Evolutionary conservation across 2,113 vertebrate species (phyloP), one percentile per base, ranked within the genome.

Genomic region (Corythoichthys intestinalis): DNA sequence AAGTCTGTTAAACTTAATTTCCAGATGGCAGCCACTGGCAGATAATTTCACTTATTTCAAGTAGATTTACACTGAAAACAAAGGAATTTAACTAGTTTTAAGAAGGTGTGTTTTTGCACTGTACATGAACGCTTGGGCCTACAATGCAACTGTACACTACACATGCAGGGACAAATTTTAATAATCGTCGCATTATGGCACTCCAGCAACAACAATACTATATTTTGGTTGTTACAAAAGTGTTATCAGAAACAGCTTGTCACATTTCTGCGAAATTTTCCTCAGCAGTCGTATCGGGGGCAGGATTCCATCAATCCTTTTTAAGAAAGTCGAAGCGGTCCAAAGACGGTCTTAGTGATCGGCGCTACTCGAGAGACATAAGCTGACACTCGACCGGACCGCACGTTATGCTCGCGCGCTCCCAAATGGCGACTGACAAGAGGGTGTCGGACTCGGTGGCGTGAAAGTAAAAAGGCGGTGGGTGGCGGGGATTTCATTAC

Each of bases 401-500:
- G 5, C 28, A 28, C 56, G 12, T 14, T 28, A 57, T 12, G 56
- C 56, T 37, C 34, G 56, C 6, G 13, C 12, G 34, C 34, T 58
- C 56, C 56, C 56, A 58, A 58, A 58, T 15, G 56, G 34, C 34
- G 34, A 12, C 28, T 37, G 56, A 58, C 56, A 58, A 58, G 56
- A 14, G 34, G 56, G 56, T 6, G 56, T 37, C 34, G 34, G 56
- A 35, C 56, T 58, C 12, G 56, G 56, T 28, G 54, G 54, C 20
- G 20, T 65, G 58, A 73, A 71, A 73, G 15, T 61, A 65, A 69
- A 60, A 60, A 2, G 54, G 34, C 9, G 38, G 35, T 48, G 38
- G 46, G 39, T 63, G n/a, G 38, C 4, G 46, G 35, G 74, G 79
- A 8, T 1, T 7, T n/a, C 76, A 50, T 71, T 48, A 67, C 12